Evolutionary conservation across 2,888 invertebrate species (phyloP).

Genomic region (Tridacna gigas): DNA sequence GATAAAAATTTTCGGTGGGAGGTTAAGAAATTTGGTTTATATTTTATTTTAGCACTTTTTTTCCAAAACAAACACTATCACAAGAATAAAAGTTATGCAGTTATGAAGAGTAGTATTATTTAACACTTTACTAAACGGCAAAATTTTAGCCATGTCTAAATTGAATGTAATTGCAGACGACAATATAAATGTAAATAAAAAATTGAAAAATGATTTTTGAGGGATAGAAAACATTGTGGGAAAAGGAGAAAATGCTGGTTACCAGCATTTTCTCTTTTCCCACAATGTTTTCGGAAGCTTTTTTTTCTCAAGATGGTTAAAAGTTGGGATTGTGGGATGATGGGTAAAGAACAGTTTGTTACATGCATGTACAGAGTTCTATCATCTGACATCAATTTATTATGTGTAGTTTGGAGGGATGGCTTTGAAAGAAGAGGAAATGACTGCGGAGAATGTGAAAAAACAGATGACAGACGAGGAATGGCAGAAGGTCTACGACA

Average conservation of each 20-base stretch:
- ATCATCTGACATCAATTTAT: not conserved
- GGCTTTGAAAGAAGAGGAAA: constrained; percentile 93
- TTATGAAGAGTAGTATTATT: too few relatives aligned
- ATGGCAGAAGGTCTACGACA: constrained; percentile 97
- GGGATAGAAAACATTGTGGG: not conserved
- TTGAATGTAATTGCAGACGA: not conserved
- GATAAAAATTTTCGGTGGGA: too few relatives aligned
- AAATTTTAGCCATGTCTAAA: not conserved
- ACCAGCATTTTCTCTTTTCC: constrained; percentile 5
- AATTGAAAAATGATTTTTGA: not conserved
- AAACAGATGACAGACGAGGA: constrained; percentile 92
- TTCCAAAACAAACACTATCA: too few relatives aligned
- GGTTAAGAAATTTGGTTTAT: too few relatives aligned
- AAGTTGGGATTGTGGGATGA: too few relatives aligned
- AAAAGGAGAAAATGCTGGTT: not conserved
- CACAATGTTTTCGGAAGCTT: not conserved
- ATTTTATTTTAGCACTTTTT: too few relatives aligned
- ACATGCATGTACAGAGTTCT: too few relatives aligned
- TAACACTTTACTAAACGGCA: too few relatives aligned
- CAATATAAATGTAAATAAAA: not conserved
- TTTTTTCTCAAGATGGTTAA: too few relatives aligned
- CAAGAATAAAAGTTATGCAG: too few relatives aligned
- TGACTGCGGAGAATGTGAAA: constrained; percentile 95
- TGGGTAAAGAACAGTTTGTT: too few relatives aligned
- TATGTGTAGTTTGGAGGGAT: constrained; percentile 90